Conservation (phyloP, 2,797 vertebrate genomes). For the Megalops cyprinoides region DNA sequence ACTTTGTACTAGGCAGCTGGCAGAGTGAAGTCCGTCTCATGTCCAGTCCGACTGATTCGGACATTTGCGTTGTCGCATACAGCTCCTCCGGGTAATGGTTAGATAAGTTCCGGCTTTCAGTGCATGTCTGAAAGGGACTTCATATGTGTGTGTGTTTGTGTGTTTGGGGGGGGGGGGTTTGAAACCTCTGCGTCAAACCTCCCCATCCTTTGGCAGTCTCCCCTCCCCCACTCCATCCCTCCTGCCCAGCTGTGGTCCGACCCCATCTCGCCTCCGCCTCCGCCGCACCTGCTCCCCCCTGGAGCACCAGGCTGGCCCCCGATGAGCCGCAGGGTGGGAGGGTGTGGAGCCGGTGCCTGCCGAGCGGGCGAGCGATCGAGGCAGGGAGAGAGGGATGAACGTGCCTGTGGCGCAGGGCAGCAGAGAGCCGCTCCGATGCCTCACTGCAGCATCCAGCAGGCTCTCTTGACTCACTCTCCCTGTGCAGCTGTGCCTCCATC, state of each 20-base stretch:
- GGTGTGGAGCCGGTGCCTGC: not conserved
- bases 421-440: not conserved
- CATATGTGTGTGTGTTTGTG: not conserved
- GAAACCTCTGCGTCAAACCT: not conserved
- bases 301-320: not conserved
- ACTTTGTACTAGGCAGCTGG: too few species aligned
- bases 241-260: not conserved
- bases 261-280: too few species aligned
- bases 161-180: not conserved
- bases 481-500: not conserved
- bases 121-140: too few species aligned
- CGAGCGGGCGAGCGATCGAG: not conserved
- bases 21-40: too few species aligned
- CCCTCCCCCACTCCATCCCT: not conserved
- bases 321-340: not conserved
- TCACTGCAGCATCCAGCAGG: not conserved
- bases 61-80: too few species aligned
- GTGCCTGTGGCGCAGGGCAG: not conserved
- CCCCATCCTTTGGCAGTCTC: too few species aligned
- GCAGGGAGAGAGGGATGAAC: not conserved
- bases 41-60: too few species aligned
- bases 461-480: not conserved
- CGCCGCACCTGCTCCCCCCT: slow-evolving; percentile 6
- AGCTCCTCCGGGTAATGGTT: too few species aligned
- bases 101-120: too few species aligned